Percentiles rank a stretch among this genome's conserved stretches.
Conservation (phyloP, 2,888 invertebrate species). For the Drosophila atripex region DNA sequence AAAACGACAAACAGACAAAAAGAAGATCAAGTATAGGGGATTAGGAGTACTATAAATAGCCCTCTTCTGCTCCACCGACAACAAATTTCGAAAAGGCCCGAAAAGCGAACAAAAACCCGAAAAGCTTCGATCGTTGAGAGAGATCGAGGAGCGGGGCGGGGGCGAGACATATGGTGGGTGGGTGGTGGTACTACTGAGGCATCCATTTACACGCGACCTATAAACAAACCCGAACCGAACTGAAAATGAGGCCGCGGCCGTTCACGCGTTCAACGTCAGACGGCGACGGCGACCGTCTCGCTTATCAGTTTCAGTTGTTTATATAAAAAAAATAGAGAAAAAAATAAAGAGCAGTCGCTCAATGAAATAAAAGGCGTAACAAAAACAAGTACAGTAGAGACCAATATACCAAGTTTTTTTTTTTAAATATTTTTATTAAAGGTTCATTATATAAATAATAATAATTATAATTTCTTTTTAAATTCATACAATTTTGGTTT, state of each 20-base stretch:
- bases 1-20: constrained; percentile 38
- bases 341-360: constrained; percentile 1
- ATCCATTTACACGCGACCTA: constrained; percentile 69
- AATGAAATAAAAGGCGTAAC: constrained; percentile 21
- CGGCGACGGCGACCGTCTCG: constrained; percentile 3
- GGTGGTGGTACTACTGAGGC: constrained; percentile 7
- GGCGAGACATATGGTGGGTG: constrained; percentile 19
- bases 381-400: background rate
- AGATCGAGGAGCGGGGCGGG: constrained; percentile 7
- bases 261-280: constrained; percentile 53
- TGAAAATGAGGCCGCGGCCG: constrained; percentile 68
- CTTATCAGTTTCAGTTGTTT: constrained; percentile 39
- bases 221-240: constrained; percentile 56
- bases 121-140: constrained; percentile 17
- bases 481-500: background rate
- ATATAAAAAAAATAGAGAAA: constrained; percentile 15
- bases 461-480: no score
- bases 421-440: background rate
- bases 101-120: constrained; percentile 12
- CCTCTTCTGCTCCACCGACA: constrained; percentile 25
- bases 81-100: constrained; percentile 37
- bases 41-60: constrained; percentile 56
- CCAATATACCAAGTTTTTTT: background rate
- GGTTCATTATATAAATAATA: no score
- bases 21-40: constrained; percentile 55